phyloP scores from a whole-genome alignment of 2,797 vertebrate species.

The Sebastes itinus region DNA sequence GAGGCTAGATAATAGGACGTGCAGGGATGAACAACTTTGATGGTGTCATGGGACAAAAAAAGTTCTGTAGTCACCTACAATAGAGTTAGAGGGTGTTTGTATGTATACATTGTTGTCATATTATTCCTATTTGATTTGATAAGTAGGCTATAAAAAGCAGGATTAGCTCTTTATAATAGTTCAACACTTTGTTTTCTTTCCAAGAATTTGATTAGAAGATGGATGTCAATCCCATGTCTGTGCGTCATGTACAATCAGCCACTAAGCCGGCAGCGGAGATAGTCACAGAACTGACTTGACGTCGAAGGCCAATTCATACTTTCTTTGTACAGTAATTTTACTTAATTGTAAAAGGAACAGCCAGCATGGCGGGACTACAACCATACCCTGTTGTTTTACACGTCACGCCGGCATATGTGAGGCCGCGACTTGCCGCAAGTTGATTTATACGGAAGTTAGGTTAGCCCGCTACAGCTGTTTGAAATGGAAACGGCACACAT shows the following conservation, averaged over 20 bases:
- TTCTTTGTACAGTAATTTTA: too few relatives aligned
- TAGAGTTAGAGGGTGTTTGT: slow-evolving; percentile 1
- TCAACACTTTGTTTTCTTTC: background rate
- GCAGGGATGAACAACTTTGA: slow-evolving; percentile 30
- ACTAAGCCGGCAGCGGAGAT: background rate
- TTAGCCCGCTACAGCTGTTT: too few relatives aligned
- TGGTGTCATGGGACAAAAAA: slow-evolving; percentile 12
- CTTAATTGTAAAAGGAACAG: too few relatives aligned
- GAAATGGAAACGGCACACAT: background rate
- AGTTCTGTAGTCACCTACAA: slow-evolving; percentile 18
- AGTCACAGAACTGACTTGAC: background rate
- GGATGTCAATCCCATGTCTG: background rate
- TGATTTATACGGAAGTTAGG: too few relatives aligned
- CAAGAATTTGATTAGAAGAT: background rate
- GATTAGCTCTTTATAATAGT: background rate
- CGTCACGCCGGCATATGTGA: too few relatives aligned
- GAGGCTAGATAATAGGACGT: slow-evolving; percentile 55
- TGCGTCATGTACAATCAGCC: background rate
- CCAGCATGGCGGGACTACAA: too few relatives aligned
- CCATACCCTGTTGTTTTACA: too few relatives aligned
- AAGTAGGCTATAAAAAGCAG: background rate
- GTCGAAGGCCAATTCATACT: too few relatives aligned
- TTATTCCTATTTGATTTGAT: background rate
- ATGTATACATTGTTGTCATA: background rate
- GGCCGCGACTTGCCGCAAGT: too few relatives aligned